Conservation (phyloP, 2,888 invertebrate species). For the Lampropteryx suffumata region DNA sequence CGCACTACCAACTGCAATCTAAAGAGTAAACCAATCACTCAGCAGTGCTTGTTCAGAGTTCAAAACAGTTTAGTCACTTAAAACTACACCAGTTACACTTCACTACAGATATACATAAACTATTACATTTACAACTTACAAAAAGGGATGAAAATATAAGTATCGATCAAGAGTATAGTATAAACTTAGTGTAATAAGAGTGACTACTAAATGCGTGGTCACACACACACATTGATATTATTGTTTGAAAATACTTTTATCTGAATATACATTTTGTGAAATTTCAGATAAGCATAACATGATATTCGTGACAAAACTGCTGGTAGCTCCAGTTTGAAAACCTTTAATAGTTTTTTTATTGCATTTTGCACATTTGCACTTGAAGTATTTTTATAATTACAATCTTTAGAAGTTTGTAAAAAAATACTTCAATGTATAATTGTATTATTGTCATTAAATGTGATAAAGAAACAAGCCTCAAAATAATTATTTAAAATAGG, state of each 20-base stretch:
- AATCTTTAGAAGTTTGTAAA: too few species aligned
- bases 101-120: slow-evolving; percentile 1
- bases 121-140: slow-evolving; percentile 11
- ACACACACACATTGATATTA: neutral
- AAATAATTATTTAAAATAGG: too few species aligned
- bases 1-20: neutral
- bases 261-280: slow-evolving; percentile 4
- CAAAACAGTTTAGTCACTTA: slow-evolving; percentile 2
- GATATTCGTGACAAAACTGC: neutral
- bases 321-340: too few species aligned
- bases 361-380: too few species aligned
- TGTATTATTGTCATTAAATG: too few species aligned
- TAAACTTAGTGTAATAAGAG: slow-evolving; percentile 4
- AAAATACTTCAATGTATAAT: too few species aligned
- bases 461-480: too few species aligned
- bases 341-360: too few species aligned
- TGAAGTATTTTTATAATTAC: too few species aligned
- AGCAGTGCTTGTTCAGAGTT: slow-evolving; percentile 24
- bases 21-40: slow-evolving; percentile 4
- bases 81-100: neutral
- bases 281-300: neutral
- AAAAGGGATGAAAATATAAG: slow-evolving; percentile 6
- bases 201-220: neutral
- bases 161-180: slow-evolving; percentile 9
- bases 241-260: neutral